A percentile compares a stretch with the other conserved stretches of the same genome.
Conservation (phyloP, 2,888 invertebrate genomes). For the Netelia inedita region DNA sequence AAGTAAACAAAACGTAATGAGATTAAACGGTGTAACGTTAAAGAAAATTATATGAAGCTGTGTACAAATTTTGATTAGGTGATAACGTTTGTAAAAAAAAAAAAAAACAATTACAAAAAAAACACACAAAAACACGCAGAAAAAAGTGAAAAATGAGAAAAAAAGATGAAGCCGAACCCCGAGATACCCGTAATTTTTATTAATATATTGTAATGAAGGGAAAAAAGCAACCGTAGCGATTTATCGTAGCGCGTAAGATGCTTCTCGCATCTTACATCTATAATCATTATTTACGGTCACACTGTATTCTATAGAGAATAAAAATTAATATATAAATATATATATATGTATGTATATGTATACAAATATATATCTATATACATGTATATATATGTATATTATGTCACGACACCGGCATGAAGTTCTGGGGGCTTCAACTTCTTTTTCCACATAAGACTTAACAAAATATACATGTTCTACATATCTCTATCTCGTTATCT, state of each 20-base stretch:
- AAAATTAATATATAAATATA: conserved; percentile 18
- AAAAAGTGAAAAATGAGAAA: conserved; percentile 69
- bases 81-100: conserved; percentile 79
- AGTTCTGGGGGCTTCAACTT: conserved; percentile 60
- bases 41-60: conserved; percentile 75
- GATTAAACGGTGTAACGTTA: conserved; percentile 61
- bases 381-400: conserved; percentile 54
- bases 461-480: conserved; percentile 73
- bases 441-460: conserved; percentile 65
- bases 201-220: conserved; percentile 75
- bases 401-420: conserved; percentile 60
- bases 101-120: neutral
- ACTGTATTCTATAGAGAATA: conserved; percentile 69
- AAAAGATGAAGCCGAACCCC: conserved; percentile 52
- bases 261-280: conserved; percentile 68
- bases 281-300: conserved; percentile 73
- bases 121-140: neutral
- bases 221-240: conserved; percentile 66
- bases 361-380: conserved; percentile 42
- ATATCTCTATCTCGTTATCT: conserved; percentile 76
- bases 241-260: conserved; percentile 66
- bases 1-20: conserved; percentile 44
- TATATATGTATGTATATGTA: conserved; percentile 31
- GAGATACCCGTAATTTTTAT: conserved; percentile 80
- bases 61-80: conserved; percentile 84